phyloP scores from a whole-genome alignment of 2,113 vertebrate species.

The Cyrtonyx montezumae region DNA sequence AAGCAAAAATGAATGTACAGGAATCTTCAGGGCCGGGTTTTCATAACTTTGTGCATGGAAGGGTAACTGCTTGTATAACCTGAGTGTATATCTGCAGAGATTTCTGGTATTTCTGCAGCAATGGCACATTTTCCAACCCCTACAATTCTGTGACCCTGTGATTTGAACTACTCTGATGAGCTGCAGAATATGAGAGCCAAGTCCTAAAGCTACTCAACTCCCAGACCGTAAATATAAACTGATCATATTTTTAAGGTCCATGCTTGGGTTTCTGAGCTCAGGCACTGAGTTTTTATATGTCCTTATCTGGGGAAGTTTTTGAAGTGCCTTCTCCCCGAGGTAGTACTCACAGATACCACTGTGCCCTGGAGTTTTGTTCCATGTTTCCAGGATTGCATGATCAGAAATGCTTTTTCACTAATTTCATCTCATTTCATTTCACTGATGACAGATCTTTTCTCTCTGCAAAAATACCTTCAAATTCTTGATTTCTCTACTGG shows the following conservation, averaged over 20 bases:
- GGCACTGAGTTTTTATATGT: neutral
- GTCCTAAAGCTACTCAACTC: neutral
- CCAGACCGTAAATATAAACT: neutral
- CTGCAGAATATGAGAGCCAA: neutral
- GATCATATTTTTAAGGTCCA: neutral
- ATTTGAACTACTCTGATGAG: neutral
- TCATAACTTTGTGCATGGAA: fast-evolving
- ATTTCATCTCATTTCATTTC: conserved; percentile 11
- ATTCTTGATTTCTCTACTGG: conserved; percentile 16
- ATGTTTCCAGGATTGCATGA: neutral
- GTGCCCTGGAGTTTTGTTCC: neutral
- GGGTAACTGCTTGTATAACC: neutral
- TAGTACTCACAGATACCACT: neutral
- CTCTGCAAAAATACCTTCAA: conserved; percentile 2
- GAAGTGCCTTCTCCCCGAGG: neutral
- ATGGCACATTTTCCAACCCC: neutral
- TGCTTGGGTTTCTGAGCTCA: conserved; percentile 23
- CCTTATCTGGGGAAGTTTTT: neutral
- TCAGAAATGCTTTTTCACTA: conserved; percentile 25
- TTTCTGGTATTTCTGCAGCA: neutral
- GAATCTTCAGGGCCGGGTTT: fast-evolving
- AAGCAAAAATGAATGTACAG: fast-evolving
- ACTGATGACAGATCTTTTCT: conserved; percentile 46
- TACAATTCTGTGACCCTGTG: too few relatives aligned
- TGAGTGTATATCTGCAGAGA: neutral